Base-by-base conservation (phyloP, 2,797 vertebrate genomes). In the Acipenser oxyrinchus region DNA sequence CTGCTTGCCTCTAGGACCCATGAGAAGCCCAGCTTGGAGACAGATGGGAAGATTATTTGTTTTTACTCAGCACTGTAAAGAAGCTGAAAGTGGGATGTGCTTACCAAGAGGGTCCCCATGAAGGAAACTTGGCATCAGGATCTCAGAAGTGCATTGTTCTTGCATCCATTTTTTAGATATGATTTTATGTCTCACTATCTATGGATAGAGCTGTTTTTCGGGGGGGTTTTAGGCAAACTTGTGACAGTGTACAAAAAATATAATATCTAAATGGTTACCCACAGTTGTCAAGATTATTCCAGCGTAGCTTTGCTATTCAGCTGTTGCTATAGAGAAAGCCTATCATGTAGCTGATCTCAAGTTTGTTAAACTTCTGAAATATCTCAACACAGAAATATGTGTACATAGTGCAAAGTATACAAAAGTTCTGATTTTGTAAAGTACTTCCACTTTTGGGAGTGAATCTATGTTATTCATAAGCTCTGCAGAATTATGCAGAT, bases 311-410 rank as follows among this genome's bases (percentile, higher is more conserved):
- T 63, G 48, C 49, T 48, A 10, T 64, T 65, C 65, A 57, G 66
- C 62, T 66, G 65, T 63, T 70, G 70, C 64, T 73, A 70, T 74
- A 70, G 74, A 71, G 68, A 67, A 78, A 70, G 72, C 70, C n/a
- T 62, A 71, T 78, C 67, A 72, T 70, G 58, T 66, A 55, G 62
- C 60, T 49, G 61, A 73, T 37, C 37, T 37, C 37, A 76, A 62
- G 68, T 71, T 71, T 64, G 52, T 11, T 37, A 53, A 62, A 72
- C 68, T 65, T 65, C 60, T 70, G 57, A 57, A 66, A 72, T 37
- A 37, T 72, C 69, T 72, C 68, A 70, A 62, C 60, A 59, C 37
- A 63, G 71, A 75, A 76, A 68, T 77, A 71, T 58, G 50, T 71
- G 62, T 77, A 62, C 57, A 52, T 55, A 48, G 70, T 72, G 37